Base-by-base conservation (phyloP, 2,797 vertebrate genomes). In the Erethizon dorsatum region DNA sequence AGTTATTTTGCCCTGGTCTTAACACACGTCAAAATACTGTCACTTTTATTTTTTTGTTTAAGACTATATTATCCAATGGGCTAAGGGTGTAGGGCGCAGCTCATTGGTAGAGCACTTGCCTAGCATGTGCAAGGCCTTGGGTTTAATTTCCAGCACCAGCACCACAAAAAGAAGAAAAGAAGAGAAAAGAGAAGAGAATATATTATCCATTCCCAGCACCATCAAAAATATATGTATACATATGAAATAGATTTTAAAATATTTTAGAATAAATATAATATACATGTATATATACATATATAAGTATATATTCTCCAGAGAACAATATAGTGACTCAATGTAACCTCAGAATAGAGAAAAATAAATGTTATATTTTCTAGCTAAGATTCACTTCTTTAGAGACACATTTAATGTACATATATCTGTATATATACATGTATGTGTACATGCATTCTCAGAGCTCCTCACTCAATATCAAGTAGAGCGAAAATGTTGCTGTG, bases 41-140 rank as follows among this genome's bases (percentile, higher is more conserved):
- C 17, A 57, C 71, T 69, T 28, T 73, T 63, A 57, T 91, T 94
- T 93, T 93, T 94, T 45, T 28, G 57, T 96, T 93, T 50, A 84
- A 92, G 54, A 91, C 93, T 12, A 69, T n/a, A 73, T 26, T 63
- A 84, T 13, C 45, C 75, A 52, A 5, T n/a, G 11, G 28, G 31
- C 33, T 11, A 26, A n/a, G 31, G 50, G 47, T 28, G 15, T 22
- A 71, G 69, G 69, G 20, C 24, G 41, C 11, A 33, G 75, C 75
- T 78, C 28, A 78, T 9, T 18, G 15, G 47, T 33, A 31, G 47
- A 52, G 47, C 14, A 78, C 47, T 52, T 78, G 47, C 28, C 14
- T 50, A 50, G 45, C 75, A 77, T 50, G 24, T 31, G 10, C 24
- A 14, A 50, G 45, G 75, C 26, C 28, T 47, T 77, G 45, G 45